phyloP scores from a whole-genome alignment of 2,113 vertebrate genomes.

The Rhineura floridana region DNA sequence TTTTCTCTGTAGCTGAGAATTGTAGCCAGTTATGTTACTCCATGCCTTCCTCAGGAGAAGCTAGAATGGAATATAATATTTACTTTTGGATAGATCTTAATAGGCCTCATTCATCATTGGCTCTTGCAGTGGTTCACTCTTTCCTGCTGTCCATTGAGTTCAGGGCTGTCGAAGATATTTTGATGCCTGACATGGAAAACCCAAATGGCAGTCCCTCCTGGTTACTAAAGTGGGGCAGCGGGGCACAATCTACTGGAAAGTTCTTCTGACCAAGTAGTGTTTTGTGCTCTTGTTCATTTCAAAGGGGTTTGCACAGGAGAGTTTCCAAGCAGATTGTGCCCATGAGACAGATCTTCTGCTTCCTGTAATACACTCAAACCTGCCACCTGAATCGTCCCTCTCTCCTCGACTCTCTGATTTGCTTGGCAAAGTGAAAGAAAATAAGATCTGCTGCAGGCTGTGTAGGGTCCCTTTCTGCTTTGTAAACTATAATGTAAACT shows the following conservation, averaged over 20 bases:
- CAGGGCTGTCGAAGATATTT: background rate
- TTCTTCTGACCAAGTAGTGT: background rate
- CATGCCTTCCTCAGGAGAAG: background rate
- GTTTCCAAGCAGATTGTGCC: background rate
- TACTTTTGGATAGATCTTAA: background rate
- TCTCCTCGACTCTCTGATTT: background rate
- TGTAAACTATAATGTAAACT: background rate
- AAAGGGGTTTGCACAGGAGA: background rate
- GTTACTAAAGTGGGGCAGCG: background rate
- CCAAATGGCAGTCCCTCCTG: background rate
- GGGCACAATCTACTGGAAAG: background rate
- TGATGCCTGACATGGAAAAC: background rate
- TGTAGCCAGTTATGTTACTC: background rate
- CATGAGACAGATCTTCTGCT: background rate
- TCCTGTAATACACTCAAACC: background rate
- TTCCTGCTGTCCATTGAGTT: background rate
- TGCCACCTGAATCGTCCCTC: background rate
- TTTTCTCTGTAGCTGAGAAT: background rate
- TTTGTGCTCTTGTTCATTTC: background rate
- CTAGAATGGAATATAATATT: background rate
- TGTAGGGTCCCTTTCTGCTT: background rate
- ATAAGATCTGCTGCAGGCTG: background rate
- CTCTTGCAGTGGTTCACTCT: background rate
- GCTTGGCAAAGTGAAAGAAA: background rate
- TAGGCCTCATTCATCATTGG: background rate